Percentiles rank a stretch among this genome's conserved stretches.
Evolutionary conservation across 2,888 invertebrate species (phyloP).

Genomic region (Andrena bucephala): DNA sequence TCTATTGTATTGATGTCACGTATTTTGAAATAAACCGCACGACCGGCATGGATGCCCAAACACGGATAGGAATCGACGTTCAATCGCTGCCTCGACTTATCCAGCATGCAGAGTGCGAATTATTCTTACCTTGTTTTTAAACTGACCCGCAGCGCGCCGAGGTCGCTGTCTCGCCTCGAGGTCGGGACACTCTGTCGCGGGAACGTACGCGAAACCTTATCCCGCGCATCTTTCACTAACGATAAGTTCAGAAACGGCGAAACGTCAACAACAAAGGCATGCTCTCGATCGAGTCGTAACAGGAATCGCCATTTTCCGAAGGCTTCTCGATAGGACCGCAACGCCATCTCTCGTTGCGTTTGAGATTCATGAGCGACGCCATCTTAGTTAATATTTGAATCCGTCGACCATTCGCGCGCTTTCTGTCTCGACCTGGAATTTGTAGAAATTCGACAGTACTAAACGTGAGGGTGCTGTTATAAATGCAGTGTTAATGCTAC

Average conservation of each 20-base stretch:
- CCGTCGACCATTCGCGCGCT: background rate
- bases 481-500: too few species aligned
- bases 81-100: constrained; percentile 12
- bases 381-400: background rate
- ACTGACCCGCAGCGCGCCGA: background rate
- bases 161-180: background rate
- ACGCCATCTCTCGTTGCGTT: constrained; percentile 11
- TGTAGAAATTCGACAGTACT: too few species aligned
- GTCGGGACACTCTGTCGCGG: background rate
- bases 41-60: constrained; percentile 39
- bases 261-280: background rate
- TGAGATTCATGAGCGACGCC: background rate
- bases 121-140: constrained; percentile 22
- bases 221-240: background rate
- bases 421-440: background rate
- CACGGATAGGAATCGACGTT: constrained; percentile 34
- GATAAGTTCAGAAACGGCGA: background rate
- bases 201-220: background rate
- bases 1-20: constrained; percentile 29
- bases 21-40: constrained; percentile 40
- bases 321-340: background rate
- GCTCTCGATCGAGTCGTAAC: background rate
- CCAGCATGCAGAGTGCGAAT: constrained; percentile 1
- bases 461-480: too few species aligned
- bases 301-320: constrained; percentile 3